phyloP scores from a whole-genome alignment of 2,888 invertebrate genomes.

The Trilocha varians region DNA sequence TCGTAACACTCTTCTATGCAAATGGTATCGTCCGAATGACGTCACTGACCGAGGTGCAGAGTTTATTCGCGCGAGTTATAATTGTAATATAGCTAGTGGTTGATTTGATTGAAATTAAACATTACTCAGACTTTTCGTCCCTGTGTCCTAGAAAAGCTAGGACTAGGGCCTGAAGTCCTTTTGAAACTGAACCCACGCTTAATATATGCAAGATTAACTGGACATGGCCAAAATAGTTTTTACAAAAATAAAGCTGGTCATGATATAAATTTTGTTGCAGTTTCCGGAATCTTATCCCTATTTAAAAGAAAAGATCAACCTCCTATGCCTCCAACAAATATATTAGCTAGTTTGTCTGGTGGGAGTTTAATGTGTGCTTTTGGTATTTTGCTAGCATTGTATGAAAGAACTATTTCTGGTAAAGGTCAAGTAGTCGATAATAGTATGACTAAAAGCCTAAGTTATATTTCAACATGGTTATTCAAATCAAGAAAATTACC shows the following conservation, averaged over 20 bases:
- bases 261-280: constrained; percentile 94
- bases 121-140: constrained; percentile 94
- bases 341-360: constrained; percentile 95
- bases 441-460: constrained; percentile 93
- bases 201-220: constrained; percentile 93
- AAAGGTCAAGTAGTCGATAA: constrained; percentile 90
- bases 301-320: constrained; percentile 80
- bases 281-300: constrained; percentile 90
- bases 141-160: constrained; percentile 95
- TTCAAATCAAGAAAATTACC: constrained; percentile 77
- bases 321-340: constrained; percentile 87
- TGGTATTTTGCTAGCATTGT: constrained; percentile 89
- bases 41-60: too few species aligned
- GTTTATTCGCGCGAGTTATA: too few species aligned
- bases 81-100: too few species aligned
- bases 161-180: constrained; percentile 85
- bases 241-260: constrained; percentile 89
- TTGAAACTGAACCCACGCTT: constrained; percentile 81
- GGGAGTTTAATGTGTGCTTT: constrained; percentile 93
- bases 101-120: too few species aligned
- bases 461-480: constrained; percentile 92
- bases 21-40: too few species aligned
- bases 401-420: constrained; percentile 85
- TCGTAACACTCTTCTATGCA: too few species aligned
- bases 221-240: constrained; percentile 91